These are phyloP conservation scores for Tachysurus fulvidraco DNA, from an alignment of 2,113 vertebrate species.

Conservation along the genomic window DNA sequence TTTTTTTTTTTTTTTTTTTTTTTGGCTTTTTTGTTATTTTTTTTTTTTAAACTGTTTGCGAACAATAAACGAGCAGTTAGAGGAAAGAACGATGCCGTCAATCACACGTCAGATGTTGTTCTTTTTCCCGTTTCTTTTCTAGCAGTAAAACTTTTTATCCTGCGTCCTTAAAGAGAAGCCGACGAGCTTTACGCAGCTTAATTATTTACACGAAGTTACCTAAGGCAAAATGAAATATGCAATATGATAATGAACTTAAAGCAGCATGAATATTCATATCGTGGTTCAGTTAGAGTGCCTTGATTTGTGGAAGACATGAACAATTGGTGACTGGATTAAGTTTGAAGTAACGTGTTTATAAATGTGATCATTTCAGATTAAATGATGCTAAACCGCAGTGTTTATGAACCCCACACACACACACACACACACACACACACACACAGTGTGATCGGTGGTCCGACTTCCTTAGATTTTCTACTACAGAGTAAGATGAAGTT, in stretches of 20 bases:
- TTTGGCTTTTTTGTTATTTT: neutral
- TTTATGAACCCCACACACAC: no score
- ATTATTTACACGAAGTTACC: constrained; percentile 2
- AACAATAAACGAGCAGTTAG: neutral
- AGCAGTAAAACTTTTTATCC: neutral
- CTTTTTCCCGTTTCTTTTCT: neutral
- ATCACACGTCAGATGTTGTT: neutral
- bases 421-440: no score
- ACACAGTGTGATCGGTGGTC: neutral
- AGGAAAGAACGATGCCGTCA: neutral
- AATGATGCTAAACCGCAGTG: neutral
- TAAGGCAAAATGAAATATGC: neutral
- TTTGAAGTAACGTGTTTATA: neutral
- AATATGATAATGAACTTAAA: constrained; percentile 10
- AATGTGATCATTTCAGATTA: neutral
- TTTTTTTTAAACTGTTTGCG: neutral
- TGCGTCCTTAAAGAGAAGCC: neutral
- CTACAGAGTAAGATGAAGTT: neutral
- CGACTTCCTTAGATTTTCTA: neutral
- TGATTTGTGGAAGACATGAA: neutral
- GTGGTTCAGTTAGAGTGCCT: neutral
- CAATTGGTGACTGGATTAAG: neutral
- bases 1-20: constrained; percentile 11
- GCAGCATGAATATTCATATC: neutral
- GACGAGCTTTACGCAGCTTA: neutral